These are phyloP conservation scores for Nannoperca australis DNA, from an alignment of 2,797 vertebrate species.

Conservation along the genomic window DNA sequence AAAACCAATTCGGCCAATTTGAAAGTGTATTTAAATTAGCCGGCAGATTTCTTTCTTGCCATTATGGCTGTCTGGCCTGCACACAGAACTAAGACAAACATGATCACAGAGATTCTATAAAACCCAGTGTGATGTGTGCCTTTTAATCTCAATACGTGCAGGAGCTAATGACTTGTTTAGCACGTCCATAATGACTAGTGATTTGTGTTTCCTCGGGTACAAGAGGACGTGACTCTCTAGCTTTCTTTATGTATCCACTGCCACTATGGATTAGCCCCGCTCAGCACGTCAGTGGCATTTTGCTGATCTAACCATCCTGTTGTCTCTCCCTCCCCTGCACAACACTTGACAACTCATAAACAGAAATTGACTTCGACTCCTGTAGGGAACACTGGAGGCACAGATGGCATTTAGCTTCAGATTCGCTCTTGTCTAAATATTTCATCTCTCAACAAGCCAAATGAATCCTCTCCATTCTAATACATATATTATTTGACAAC, in stretches of 20 bases:
- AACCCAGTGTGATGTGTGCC: slow-evolving; percentile 45
- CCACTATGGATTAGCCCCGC: slow-evolving; percentile 76
- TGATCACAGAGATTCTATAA: slow-evolving; percentile 49
- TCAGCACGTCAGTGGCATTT: slow-evolving; percentile 78
- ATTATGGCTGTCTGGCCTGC: slow-evolving; percentile 25
- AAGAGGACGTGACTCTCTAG: slow-evolving; percentile 70
- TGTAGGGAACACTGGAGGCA: slow-evolving; percentile 79
- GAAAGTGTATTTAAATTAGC: slow-evolving; percentile 63
- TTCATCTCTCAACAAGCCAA: slow-evolving; percentile 80
- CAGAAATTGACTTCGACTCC: slow-evolving; percentile 81
- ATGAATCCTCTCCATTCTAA: slow-evolving; percentile 79
- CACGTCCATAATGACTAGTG: slow-evolving; percentile 70
- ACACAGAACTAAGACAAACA: slow-evolving; percentile 37
- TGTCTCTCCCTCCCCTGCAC: slow-evolving; percentile 71
- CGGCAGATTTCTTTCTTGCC: slow-evolving; percentile 40
- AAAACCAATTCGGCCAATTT: slow-evolving; percentile 59
- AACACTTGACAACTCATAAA: slow-evolving; percentile 78
- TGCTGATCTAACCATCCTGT: slow-evolving; percentile 74
- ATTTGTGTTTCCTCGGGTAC: slow-evolving; percentile 74
- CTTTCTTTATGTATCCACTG: slow-evolving; percentile 72
- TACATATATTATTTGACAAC: slow-evolving; percentile 80
- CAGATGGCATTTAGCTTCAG: slow-evolving; percentile 82
- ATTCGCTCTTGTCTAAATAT: slow-evolving; percentile 83
- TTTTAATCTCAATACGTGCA: slow-evolving; percentile 54
- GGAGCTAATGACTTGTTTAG: slow-evolving; percentile 77